Evolutionary conservation across 1,140 invertebrate genomes (phyloP), one percentile per base, ranked within the genome.

Genomic region (Achroia grisella): DNA sequence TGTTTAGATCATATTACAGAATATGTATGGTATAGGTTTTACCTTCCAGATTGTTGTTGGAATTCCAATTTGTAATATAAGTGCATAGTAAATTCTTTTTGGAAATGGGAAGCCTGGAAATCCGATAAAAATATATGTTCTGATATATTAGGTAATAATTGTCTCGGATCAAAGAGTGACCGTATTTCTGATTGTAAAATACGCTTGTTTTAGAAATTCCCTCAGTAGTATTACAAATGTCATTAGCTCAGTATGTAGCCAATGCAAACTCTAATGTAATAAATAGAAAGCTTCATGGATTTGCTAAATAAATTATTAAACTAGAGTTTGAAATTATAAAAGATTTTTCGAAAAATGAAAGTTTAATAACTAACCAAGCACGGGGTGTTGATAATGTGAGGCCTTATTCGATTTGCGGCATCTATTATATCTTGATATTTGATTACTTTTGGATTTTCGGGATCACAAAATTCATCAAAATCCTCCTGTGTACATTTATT

Each of bases 391-490:
- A 54, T n/a, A 8, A 78, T 68, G 39, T 52, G 48, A 30, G 60
- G 42, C 39, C 47, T 62, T 11, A 72, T 52, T 10, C 56, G 44
- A 10, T 46, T 23, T 1, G 52, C 37, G 2, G 78, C 75, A 1
- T 64, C 57, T 6, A 59, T 13, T 11, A 76, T 58, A 10, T 78
- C 64, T 17, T 79, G 60, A 44, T 63, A 69, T 39, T 62, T 66
- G 31, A 80, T 45, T 8, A 44, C 41, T 51, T 36, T 68, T 17
- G 76, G 76, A 39, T 74, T 69, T 9, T 75, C 66, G 23, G 73
- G 73, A 49, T 80, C 73, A 52, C 71, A 75, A 32, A 62, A 67
- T 48, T 72, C 66, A 44, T 82, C 75, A 46, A 58, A 78, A 49
- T 82, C 73, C 44, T 77, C 73, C 78, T 82, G 44, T 33, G 39